These are phyloP conservation scores for Polyergus mexicanus DNA, from an alignment of 1,140 invertebrate genomes.

Conservation along the genomic window DNA sequence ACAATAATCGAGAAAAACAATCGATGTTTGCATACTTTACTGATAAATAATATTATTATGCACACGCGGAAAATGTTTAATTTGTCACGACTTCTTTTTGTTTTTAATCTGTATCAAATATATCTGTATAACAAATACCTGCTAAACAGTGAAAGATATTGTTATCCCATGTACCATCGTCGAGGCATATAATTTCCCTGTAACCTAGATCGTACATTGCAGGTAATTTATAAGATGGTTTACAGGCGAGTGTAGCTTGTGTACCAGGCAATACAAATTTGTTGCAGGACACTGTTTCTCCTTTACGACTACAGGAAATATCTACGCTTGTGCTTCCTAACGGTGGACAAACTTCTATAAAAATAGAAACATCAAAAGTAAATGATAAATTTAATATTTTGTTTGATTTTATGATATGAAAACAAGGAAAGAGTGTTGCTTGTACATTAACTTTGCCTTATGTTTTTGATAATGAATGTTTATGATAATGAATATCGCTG, in stretches of 20 bases:
- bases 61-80: too few relatives aligned
- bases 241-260: slow-evolving; percentile 71
- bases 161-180: slow-evolving; percentile 70
- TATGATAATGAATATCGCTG: background rate
- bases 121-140: slow-evolving; percentile 48
- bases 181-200: slow-evolving; percentile 68
- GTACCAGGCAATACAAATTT: slow-evolving; percentile 67
- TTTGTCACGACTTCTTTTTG: too few relatives aligned
- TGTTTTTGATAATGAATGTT: background rate
- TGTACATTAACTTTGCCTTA: background rate
- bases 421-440: background rate
- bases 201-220: slow-evolving; percentile 73
- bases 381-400: slow-evolving; percentile 2
- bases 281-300: slow-evolving; percentile 66
- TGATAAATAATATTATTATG: too few relatives aligned
- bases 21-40: too few relatives aligned
- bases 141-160: slow-evolving; percentile 72
- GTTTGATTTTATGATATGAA: too few relatives aligned
- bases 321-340: slow-evolving; percentile 68
- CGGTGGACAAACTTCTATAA: slow-evolving; percentile 64
- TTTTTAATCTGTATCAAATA: too few relatives aligned
- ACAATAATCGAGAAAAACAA: background rate
- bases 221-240: slow-evolving; percentile 73
- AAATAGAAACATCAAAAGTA: slow-evolving; percentile 9
- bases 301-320: slow-evolving; percentile 68